Percentiles rank a stretch among this genome's conserved stretches.
These are phyloP conservation scores for Neoniphon sammara DNA, from an alignment of 2,797 vertebrate species.

Conservation along the genomic window DNA sequence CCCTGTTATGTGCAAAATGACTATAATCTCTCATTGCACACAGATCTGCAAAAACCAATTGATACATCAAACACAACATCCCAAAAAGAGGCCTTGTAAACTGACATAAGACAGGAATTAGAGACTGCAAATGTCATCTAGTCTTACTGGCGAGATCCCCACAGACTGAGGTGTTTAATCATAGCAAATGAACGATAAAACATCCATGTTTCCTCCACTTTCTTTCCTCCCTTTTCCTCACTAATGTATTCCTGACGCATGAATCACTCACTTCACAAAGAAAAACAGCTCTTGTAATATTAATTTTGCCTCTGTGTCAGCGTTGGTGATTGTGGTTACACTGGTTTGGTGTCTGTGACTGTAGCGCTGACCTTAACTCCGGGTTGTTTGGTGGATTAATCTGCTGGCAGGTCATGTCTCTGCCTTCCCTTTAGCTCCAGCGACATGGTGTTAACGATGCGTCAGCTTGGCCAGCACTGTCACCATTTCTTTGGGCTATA, in stretches of 20 bases:
- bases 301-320: conserved; percentile 46
- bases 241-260: conserved; percentile 34
- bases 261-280: conserved; percentile 50
- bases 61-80: conserved; percentile 44
- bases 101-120: conserved; percentile 41
- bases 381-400: conserved; percentile 62
- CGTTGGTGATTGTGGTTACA: conserved; percentile 41
- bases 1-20: conserved; percentile 30
- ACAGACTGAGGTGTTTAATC: conserved; percentile 52
- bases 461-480: conserved; percentile 45
- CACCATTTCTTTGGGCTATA: conserved; percentile 54
- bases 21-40: conserved; percentile 29
- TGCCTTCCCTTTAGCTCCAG: conserved; percentile 40
- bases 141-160: conserved; percentile 22
- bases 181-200: conserved; percentile 19
- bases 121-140: conserved; percentile 20
- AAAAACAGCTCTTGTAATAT: conserved; percentile 37
- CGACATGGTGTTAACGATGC: conserved; percentile 58
- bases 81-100: conserved; percentile 30
- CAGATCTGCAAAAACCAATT: conserved; percentile 46
- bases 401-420: conserved; percentile 53
- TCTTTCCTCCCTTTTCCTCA: conserved; percentile 30
- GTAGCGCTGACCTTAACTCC: conserved; percentile 55
- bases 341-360: conserved; percentile 18
- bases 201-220: conserved; percentile 39